Conservation (phyloP, 2,888 invertebrate genomes). For the Amblyjoppa fuscipennis region DNA sequence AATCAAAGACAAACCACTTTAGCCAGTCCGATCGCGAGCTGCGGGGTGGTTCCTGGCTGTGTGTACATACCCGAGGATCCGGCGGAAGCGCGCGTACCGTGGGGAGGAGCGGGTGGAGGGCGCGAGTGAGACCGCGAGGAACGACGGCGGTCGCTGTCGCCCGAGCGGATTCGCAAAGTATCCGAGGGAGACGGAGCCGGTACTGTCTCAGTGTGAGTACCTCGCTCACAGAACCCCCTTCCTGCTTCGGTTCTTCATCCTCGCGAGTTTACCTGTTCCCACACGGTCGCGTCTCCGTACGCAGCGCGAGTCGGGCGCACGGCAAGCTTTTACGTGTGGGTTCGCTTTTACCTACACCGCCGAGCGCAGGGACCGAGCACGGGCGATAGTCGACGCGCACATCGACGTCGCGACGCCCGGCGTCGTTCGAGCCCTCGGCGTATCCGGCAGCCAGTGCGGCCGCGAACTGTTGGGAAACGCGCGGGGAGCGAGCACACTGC, state of each 20-base stretch:
- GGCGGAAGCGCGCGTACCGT: conserved; percentile 37
- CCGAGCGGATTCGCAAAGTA: conserved; percentile 16
- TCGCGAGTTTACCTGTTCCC: conserved; percentile 42
- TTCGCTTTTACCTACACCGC: conserved; percentile 19
- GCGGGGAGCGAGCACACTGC: conserved; percentile 44
- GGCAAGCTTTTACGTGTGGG: not conserved
- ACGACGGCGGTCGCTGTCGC: conserved; percentile 9
- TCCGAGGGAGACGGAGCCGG: conserved; percentile 28
- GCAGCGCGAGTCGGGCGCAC: conserved; percentile 2
- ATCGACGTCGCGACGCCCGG: conserved; percentile 54
- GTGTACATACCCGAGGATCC: conserved; percentile 55
- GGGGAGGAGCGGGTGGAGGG: not conserved
- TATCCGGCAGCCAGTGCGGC: conserved; percentile 27
- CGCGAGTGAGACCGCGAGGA: conserved; percentile 24
- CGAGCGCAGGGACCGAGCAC: not conserved
- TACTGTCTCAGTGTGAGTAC: conserved; percentile 7
- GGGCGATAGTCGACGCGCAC: conserved; percentile 61
- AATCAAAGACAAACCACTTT: conserved; percentile 85
- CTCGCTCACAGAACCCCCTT: conserved; percentile 22
- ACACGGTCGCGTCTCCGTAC: conserved; percentile 17
- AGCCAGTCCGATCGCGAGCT: conserved; percentile 78
- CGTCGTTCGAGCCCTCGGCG: conserved; percentile 25
- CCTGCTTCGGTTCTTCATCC: conserved; percentile 5
- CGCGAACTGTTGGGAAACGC: conserved; percentile 50
- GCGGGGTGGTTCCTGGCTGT: conserved; percentile 57